A percentile compares a stretch with the other conserved stretches of the same genome.
These are phyloP conservation scores for Ursus arctos DNA, from an alignment of 2,113 vertebrate species.

Conservation along the genomic window DNA sequence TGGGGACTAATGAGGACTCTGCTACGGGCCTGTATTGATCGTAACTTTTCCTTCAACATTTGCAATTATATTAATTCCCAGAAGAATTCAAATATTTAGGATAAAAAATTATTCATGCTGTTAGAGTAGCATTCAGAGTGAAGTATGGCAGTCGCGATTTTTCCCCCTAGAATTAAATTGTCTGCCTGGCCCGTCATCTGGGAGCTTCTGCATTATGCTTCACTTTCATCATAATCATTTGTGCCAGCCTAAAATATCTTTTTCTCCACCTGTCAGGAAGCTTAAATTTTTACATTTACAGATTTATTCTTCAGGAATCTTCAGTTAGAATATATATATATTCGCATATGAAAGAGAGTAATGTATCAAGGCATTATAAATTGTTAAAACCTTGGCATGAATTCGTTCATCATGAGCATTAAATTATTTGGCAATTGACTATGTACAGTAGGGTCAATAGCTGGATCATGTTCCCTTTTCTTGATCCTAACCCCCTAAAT, in stretches of 20 bases:
- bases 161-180: slow-evolving; percentile 61
- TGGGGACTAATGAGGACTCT: slow-evolving; percentile 60
- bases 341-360: neutral
- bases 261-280: slow-evolving; percentile 61
- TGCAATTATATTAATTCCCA: slow-evolving; percentile 67
- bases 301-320: slow-evolving; percentile 58
- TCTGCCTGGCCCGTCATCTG: slow-evolving; percentile 51
- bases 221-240: slow-evolving; percentile 69
- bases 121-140: slow-evolving; percentile 56
- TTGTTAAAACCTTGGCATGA: slow-evolving; percentile 47
- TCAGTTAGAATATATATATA: slow-evolving; percentile 9
- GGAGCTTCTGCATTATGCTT: neutral
- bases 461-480: neutral
- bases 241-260: slow-evolving; percentile 62
- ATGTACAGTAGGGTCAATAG: neutral
- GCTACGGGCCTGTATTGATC: neutral
- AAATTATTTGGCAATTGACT: slow-evolving; percentile 1
- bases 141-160: slow-evolving; percentile 52
- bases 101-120: slow-evolving; percentile 53
- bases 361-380: slow-evolving; percentile 35
- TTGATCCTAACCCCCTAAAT: neutral
- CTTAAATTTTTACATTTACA: slow-evolving; percentile 40
- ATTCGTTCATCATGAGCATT: slow-evolving; percentile 42
- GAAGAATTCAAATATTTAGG: slow-evolving; percentile 71
- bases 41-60: slow-evolving; percentile 68